Evolutionary conservation across 2,113 vertebrate species (phyloP), one percentile per base, ranked within the genome.

Genomic region (Ophthalmotilapia sp.): DNA sequence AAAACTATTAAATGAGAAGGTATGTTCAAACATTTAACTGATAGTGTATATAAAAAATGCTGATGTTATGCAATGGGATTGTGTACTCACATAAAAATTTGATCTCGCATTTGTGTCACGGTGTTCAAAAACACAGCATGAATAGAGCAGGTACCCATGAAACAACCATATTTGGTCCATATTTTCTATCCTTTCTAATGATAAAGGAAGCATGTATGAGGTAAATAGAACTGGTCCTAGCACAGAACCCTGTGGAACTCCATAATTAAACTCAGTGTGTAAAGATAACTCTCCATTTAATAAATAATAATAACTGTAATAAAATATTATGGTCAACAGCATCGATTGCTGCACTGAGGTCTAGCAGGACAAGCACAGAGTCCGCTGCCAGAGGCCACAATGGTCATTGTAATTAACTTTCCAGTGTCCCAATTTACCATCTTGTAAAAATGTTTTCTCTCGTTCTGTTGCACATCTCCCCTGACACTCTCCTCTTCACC

Each of bases 311-410:
- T 15, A 1, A 56, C 3, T 56, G 54, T 29, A 15, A 29, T 56
- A 9, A 56, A 29, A 56, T 56, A 56, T 56, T 56, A 56, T 56
- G 7, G 55, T 56, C 55, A 56, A 29, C 55, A 56, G 23, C 13
- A 56, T 56, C 3, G 0, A 56, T 3, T 56, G 23, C 55, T 56
- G 55, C 23, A 0, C 1, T 56, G 55, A 56, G 23, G 0, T 56
- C 55, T 29, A 56, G 23, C 55, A 56, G 55, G 4, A 56, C 23
- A 29, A 56, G 13, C 13, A 56, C 13, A 29, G 51, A 53, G 19
- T 53, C 51, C n/a, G 1, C n/a, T 53, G 51, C 51, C 51, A 53
- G 1, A 56, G 23, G 23, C 55, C 7, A 56, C 55, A 56, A 3
- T 56, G 7, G 7, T 56, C 55, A 56, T 56, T 56, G 23, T 56